phyloP scores from a whole-genome alignment of 2,113 vertebrate genomes.

The Heterochromis multidens region DNA sequence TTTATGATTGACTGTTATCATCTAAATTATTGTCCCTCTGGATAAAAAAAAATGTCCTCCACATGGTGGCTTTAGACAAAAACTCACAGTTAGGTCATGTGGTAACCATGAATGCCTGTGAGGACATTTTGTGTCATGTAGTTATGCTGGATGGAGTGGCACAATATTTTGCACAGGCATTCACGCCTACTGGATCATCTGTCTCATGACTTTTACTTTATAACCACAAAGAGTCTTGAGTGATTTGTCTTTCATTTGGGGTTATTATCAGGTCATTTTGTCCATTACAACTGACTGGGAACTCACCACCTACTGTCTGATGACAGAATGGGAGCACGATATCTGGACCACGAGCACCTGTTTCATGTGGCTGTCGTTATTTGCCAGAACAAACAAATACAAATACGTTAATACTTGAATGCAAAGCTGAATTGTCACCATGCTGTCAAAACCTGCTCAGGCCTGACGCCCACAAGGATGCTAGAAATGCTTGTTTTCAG shows the following conservation, averaged over 20 bases:
- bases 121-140: not conserved
- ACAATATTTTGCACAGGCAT: not conserved
- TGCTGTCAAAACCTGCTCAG: not conserved
- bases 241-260: not conserved
- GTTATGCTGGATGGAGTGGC: too few relatives aligned
- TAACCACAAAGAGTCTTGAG: too few relatives aligned
- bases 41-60: not conserved
- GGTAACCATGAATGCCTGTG: not conserved
- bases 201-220: not conserved
- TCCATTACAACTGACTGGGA: not conserved
- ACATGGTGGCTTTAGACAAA: not conserved
- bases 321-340: not conserved
- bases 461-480: not conserved
- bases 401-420: not conserved
- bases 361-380: not conserved
- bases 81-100: not conserved
- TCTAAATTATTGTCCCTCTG: too few relatives aligned
- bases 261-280: not conserved
- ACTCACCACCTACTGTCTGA: not conserved
- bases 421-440: not conserved
- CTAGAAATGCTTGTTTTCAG: not conserved
- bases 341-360: not conserved
- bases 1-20: too few relatives aligned
- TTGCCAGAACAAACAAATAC: not conserved
- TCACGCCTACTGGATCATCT: not conserved